Evolutionary conservation across 2,888 invertebrate genomes (phyloP).

Genomic region (Mythimna vitellina): DNA sequence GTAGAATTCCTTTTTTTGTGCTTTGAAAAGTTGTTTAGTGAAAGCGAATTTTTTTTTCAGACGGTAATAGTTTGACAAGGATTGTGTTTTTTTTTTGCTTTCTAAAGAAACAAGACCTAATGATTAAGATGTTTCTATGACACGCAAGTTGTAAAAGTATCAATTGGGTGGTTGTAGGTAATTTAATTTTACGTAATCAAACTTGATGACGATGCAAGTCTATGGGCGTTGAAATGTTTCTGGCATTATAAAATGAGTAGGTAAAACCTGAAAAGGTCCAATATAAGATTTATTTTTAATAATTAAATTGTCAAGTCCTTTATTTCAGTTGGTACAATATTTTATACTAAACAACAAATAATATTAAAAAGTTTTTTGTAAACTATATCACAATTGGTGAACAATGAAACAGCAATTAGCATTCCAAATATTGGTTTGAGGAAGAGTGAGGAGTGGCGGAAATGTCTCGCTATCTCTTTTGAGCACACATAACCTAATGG

Average conservation of each 20-base stretch:
- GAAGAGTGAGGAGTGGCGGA: no score
- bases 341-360: no score
- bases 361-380: no score
- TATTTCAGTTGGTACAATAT: no score
- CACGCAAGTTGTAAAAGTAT: constrained; percentile 11
- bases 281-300: neutral
- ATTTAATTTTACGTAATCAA: constrained; percentile 43
- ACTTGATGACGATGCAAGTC: constrained; percentile 40
- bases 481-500: no score
- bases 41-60: neutral
- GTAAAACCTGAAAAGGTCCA: neutral
- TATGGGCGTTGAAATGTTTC: constrained; percentile 18
- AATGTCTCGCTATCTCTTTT: no score
- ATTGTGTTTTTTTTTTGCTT: neutral
- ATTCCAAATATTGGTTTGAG: no score
- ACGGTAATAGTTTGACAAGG: neutral
- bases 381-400: no score
- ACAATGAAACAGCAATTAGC: no score
- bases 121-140: constrained; percentile 33
- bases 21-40: no score
- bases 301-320: neutral
- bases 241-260: constrained; percentile 10
- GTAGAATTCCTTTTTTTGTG: neutral
- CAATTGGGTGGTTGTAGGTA: constrained; percentile 23
- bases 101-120: neutral